phyloP scores from a whole-genome alignment of 2,797 vertebrate genomes.

The Schizothorax lantsangensis region DNA sequence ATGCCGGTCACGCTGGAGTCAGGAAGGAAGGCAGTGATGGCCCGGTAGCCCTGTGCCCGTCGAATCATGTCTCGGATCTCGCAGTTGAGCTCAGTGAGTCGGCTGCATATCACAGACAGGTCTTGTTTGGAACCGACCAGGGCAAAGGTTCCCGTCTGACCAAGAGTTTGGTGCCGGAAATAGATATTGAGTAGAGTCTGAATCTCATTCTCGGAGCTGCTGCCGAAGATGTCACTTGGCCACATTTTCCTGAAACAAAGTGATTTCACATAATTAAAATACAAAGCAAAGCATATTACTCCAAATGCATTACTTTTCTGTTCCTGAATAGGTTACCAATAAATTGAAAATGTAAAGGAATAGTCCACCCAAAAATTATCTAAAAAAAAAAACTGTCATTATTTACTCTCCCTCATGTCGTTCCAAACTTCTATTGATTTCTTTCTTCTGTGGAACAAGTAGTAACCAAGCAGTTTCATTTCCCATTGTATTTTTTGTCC shows the following conservation, averaged over 20 bases:
- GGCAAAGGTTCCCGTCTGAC: conserved; percentile 97
- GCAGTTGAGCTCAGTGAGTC: conserved; percentile 92
- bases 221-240: conserved; percentile 97
- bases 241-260: conserved; percentile 83
- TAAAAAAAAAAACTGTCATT: no score
- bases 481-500: not conserved
- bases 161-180: conserved; percentile 96
- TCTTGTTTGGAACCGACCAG: conserved; percentile 95
- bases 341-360: not conserved
- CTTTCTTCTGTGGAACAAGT: not conserved
- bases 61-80: conserved; percentile 95
- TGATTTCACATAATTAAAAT: not conserved
- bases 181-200: conserved; percentile 97
- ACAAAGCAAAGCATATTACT: not conserved
- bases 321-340: not conserved
- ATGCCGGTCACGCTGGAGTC: conserved; percentile 91
- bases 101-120: conserved; percentile 90
- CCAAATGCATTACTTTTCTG: not conserved
- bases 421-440: not conserved
- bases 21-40: conserved; percentile 90
- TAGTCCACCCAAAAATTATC: not conserved
- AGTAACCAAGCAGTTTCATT: not conserved
- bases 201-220: conserved; percentile 90
- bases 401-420: not conserved
- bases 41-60: conserved; percentile 87